Evolutionary conservation across 1,140 invertebrate genomes (phyloP), one percentile per base, ranked within the genome.

Genomic region (silkworm (Bombyx mori)): DNA sequence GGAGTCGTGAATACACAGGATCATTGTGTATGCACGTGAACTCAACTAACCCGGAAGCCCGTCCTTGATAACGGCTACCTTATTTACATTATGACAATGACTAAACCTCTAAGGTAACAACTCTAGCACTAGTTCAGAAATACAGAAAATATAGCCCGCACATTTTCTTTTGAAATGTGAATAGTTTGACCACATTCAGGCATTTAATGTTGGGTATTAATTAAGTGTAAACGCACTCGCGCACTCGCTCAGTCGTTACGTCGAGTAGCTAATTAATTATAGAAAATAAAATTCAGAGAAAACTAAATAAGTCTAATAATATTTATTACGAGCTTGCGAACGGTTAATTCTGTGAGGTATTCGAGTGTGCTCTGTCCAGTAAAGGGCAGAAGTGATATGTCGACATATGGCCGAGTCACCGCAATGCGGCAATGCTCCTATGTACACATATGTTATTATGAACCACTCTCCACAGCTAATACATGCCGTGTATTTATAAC

Each of bases 391-490:
- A 78, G 76, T 73, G 73, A 80, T 82, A 69, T 84, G 79, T 78
- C 78, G 81, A 78, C 80, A 79, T 74, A 80, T 75, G 79, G 65
- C 65, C 71, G 73, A 65, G 72, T 64, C 73, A 75, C 79, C 82
- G 79, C 82, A 85, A 75, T 85, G 82, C 82, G 82, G 77, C 79
- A 84, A 75, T 73, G 64, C 71, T 79, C 73, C 74, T 79, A 74
- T 77, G 75, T 79, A 84, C 81, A 80, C 73, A 79, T 68, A 73
- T 55, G 61, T 63, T 77, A 75, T 71, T 73, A 70, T 71, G 68
- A 74, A 68, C 69, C 70, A 69, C 73, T 72, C 75, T 52, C 70
- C 68, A 69, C 71, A 69, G 66, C 77, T 82, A 75, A 79, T 73
- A 75, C 68, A 35, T 5, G 26, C 26, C 4, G 26, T 35, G 4